Evolutionary conservation across 2,113 vertebrate species (phyloP), one percentile per base, ranked within the genome.

Genomic region (Chaenocephalus aceratus): DNA sequence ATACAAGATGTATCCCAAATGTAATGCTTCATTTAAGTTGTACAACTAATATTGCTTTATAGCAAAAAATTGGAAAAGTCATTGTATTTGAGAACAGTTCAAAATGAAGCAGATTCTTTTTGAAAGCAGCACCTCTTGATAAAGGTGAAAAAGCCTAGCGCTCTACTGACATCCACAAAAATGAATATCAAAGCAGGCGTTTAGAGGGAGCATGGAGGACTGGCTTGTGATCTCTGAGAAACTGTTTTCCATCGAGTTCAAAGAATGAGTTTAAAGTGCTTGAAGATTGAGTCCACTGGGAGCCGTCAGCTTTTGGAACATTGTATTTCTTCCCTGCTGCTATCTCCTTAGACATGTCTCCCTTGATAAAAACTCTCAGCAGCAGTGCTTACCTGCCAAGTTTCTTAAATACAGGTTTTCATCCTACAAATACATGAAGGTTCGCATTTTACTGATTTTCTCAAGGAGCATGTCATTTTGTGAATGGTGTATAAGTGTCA

Each of bases 271-370:
- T 75, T 65, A 30, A 67, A 59, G 61, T 2, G 21, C 70, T 76
- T 62, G 67, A 75, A 75, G 66, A 73, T 7, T 0, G 58, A 63
- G 56, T 79, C 60, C 18, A 10, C 30, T 34, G 86, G 79, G 62
- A 78, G 84, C 62, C n/a, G 77, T 64, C 73, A 41, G 69, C 49
- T 41, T 0, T 3, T 8, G 16, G n/a, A 54, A 71, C 41, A 0
- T 72, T 51, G 59, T 21, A 52, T 58, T 85, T 80, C 71, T 73
- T 60, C 67, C 70, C 1, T 15, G 77, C 65, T 48, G 70, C 56
- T 48, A 67, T 82, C 88, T 78, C 30, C 72, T 79, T 14, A 15
- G 61, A 63, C n/a, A 1, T 0, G 6, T 18, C 5, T 21, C 61
- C 30, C 56, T 46, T 56, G 57, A 79, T 63, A 73, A 75, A 64